phyloP scores from a whole-genome alignment of 2,888 invertebrate genomes.

The Cenopis cana region DNA sequence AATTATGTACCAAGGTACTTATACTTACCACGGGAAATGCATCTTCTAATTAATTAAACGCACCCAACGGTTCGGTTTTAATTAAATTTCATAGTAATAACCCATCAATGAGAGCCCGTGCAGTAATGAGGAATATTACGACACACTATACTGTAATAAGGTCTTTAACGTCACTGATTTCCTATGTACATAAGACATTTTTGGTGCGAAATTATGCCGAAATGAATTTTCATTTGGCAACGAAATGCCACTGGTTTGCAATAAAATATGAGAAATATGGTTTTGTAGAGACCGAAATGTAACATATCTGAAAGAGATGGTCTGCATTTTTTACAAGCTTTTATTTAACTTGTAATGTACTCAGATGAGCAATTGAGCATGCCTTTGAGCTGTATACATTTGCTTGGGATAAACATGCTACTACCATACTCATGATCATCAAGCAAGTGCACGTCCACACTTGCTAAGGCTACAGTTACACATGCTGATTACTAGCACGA shows the following conservation, averaged over 20 bases:
- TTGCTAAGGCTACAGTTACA: too few relatives aligned
- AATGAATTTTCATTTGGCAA: constrained; percentile 29
- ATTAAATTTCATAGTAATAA: constrained; percentile 40
- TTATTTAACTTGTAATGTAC: too few relatives aligned
- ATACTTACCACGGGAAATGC: constrained; percentile 3
- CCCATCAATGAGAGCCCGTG: constrained; percentile 25
- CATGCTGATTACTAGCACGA: too few relatives aligned
- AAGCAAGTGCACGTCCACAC: too few relatives aligned
- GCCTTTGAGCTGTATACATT: too few relatives aligned
- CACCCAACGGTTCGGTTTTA: constrained; percentile 21
- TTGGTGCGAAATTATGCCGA: too few relatives aligned
- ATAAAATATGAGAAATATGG: neutral
- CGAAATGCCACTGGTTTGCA: constrained; percentile 2
- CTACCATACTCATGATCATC: too few relatives aligned
- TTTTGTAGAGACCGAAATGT: constrained; percentile 4
- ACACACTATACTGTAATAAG: neutral
- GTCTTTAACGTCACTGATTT: neutral
- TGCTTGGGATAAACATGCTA: too few relatives aligned
- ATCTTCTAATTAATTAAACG: constrained; percentile 28
- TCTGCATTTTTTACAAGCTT: too few relatives aligned
- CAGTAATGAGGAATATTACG: constrained; percentile 24
- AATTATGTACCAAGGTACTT: neutral
- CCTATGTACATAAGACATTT: neutral
- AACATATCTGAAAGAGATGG: too few relatives aligned
- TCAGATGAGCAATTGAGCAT: too few relatives aligned